Base-by-base conservation (phyloP, 2,113 vertebrate species). In the Heliornis fulica region DNA sequence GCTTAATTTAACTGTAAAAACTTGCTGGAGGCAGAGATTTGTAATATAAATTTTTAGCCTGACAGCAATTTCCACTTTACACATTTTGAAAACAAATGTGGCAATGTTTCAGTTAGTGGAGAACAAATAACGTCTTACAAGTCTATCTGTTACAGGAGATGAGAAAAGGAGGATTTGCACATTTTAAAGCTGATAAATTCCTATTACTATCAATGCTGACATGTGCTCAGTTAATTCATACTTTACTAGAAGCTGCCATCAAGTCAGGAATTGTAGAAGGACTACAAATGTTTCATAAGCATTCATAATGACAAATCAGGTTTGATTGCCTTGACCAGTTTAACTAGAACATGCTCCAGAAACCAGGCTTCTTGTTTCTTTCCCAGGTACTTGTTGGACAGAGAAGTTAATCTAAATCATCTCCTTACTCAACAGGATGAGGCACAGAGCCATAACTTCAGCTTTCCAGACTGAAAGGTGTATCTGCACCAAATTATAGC, bases 51-150 rank as follows among this genome's bases (percentile, higher is more conserved):
- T 95, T 97, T 92, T 94, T 50, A 63, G 88, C 72, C 93, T 70
- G 41, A 50, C 56, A 95, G 87, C 74, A 69, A 87, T 92, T 97
- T 96, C 90, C 70, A 79, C 70, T 80, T 93, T 87, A 81, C 82
- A 95, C 88, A 82, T 77, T 95, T 78, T 87, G 68, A 93, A 93
- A 97, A 95, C 80, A 94, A 96, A 91, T 59, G 89, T 93, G 88
- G 76, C 91, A 93, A 89, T 46, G 85, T 92, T 94, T 95, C 92
- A 86, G 53, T 80, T 89, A 84, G 75, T 61, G 48, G 25, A 78
- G 80, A 86, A 83, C 79, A 94, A 88, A 87, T 76, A 64, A 53
- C 43, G 72, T 82, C 32, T n/a, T 56, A 16, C 65, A 93, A 83
- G 68, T 74, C 85, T 90, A 76, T 91, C 89, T 72, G 83, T 70